phyloP scores from a whole-genome alignment of 1,140 invertebrate genomes.

The Solenopsis fugax region DNA sequence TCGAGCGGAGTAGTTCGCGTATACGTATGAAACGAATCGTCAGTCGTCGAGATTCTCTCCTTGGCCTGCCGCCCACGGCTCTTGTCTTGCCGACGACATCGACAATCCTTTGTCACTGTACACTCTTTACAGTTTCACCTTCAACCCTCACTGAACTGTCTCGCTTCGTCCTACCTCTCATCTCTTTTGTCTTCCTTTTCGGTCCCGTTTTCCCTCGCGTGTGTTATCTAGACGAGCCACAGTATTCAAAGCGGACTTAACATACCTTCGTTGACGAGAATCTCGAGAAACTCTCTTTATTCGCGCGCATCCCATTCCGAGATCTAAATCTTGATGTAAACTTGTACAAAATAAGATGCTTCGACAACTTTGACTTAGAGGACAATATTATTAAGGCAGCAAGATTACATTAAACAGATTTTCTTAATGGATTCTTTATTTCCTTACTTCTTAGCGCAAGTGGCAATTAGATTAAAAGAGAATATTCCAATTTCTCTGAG shows the following conservation, averaged over 20 bases:
- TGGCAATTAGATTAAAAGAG: constrained; percentile 10
- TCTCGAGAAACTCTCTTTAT: constrained; percentile 38
- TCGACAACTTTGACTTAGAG: not conserved
- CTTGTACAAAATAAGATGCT: not conserved
- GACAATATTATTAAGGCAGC: not conserved
- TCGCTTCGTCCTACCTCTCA: not conserved
- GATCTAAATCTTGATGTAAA: constrained; percentile 25
- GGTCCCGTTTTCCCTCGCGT: not conserved
- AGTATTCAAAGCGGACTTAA: constrained; percentile 68
- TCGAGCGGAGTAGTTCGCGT: constrained; percentile 52
- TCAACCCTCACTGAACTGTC: constrained; percentile 46
- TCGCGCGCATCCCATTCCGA: not conserved
- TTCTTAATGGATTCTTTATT: not conserved
- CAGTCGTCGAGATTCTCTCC: constrained; percentile 55
- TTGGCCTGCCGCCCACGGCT: not conserved
- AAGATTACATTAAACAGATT: not conserved
- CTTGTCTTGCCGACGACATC: constrained; percentile 8
- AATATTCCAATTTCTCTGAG: not conserved
- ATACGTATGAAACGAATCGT: constrained; percentile 49
- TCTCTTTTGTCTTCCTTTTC: constrained; percentile 19
- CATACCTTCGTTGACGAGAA: constrained; percentile 44
- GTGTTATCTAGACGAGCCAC: constrained; percentile 52
- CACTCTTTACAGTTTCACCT: constrained; percentile 66
- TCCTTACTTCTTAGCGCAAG: not conserved
- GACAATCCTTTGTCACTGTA: constrained; percentile 43